A percentile compares a stretch with the other conserved stretches of the same genome.
Evolutionary conservation across 2,888 invertebrate genomes (phyloP).

Genomic region (Pseudeuparius sepicola): DNA sequence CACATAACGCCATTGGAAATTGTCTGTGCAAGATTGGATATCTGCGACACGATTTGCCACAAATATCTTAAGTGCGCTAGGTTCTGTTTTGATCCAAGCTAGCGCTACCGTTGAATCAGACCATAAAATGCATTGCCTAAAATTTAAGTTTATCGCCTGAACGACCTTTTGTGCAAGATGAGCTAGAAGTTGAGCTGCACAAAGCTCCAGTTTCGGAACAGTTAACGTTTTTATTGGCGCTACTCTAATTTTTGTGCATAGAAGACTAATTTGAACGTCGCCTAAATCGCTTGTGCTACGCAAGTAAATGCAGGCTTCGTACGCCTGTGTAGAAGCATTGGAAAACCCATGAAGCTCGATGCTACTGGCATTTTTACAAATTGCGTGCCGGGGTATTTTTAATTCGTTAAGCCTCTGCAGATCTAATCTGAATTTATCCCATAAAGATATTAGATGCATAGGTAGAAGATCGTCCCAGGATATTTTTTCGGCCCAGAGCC

Average conservation of each 20-base stretch:
- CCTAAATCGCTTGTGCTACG: conserved; percentile 9
- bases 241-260: conserved; percentile 18
- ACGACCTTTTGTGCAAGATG: too few relatives aligned
- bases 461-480: conserved; percentile 15
- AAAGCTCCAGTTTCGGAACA: conserved; percentile 22
- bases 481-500: conserved; percentile 11
- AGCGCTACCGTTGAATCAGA: too few relatives aligned
- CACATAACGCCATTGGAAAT: conserved; percentile 8
- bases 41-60: conserved; percentile 12
- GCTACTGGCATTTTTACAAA: conserved; percentile 2
- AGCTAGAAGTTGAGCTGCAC: conserved; percentile 21
- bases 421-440: conserved; percentile 9
- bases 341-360: conserved; percentile 20
- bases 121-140: too few relatives aligned
- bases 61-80: too few relatives aligned
- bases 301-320: conserved; percentile 17
- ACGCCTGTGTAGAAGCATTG: conserved; percentile 17
- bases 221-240: conserved; percentile 22
- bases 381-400: conserved; percentile 15
- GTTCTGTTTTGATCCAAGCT: too few relatives aligned
- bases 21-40: conserved; percentile 9
- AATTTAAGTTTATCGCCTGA: too few relatives aligned
- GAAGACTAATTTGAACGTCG: conserved; percentile 4
- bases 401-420: conserved; percentile 11
- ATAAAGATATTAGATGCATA: too few relatives aligned